phyloP scores from a whole-genome alignment of 2,888 invertebrate genomes.

The Phyllotreta striolata region DNA sequence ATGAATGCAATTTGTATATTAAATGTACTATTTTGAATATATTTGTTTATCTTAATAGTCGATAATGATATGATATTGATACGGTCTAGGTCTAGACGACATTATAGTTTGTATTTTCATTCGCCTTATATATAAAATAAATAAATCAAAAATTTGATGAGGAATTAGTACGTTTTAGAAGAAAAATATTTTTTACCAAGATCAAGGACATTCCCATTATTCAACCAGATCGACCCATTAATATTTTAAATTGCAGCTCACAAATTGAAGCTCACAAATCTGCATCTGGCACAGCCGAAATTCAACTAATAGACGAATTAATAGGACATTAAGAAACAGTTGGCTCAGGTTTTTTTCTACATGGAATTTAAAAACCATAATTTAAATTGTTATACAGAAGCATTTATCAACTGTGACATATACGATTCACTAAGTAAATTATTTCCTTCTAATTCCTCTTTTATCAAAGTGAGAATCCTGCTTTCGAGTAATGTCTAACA shows the following conservation, averaged over 20 bases:
- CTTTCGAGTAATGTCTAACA: not conserved
- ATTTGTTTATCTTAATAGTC: too few species aligned
- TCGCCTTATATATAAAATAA: too few species aligned
- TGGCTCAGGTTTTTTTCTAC: not conserved
- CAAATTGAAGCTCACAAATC: constrained; percentile 6
- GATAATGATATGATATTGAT: too few species aligned
- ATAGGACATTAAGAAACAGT: constrained; percentile 8
- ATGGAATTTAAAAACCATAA: constrained; percentile 6
- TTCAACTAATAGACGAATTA: constrained; percentile 9
- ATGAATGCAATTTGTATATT: too few species aligned
- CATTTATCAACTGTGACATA: constrained; percentile 6
- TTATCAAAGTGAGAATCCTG: constrained; percentile 1
- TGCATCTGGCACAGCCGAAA: constrained; percentile 3
- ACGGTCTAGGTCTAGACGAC: too few species aligned
- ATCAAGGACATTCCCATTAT: constrained; percentile 13
- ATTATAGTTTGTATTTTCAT: too few species aligned
- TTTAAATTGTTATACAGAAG: not conserved
- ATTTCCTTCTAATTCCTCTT: not conserved
- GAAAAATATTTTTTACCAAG: not conserved
- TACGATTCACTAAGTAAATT: not conserved
- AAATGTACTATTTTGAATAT: too few species aligned
- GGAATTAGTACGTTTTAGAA: too few species aligned
- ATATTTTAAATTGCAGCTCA: constrained; percentile 9
- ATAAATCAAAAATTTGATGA: too few species aligned
- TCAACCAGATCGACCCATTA: constrained; percentile 2